Evolutionary conservation across 2,797 vertebrate genomes (phyloP), one percentile per base, ranked within the genome.

Genomic region (Vireo griseus): DNA sequence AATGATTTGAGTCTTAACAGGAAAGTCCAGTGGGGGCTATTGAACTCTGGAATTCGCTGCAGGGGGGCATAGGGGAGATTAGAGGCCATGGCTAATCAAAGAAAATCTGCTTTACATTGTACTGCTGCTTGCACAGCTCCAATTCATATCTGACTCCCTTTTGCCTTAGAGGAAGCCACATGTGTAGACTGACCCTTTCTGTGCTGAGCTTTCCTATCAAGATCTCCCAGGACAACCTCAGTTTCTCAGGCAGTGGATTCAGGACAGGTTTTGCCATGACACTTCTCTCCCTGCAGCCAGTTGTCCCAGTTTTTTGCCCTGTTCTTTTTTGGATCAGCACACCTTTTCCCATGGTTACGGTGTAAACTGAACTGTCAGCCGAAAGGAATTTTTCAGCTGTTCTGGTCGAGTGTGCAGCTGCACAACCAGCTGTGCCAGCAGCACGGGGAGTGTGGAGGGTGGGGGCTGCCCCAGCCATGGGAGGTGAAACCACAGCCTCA

Each of bases 21-120:
- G 94, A 91, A 96, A 91, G 95, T 92, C 95, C 95, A 92, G 85
- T 65, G 91, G 95, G 55, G 91, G 82, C 95, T 94, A 59, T 94
- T 96, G 95, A 94, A 95, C 96, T 94, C 95, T 96, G 95, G 96
- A 96, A 96, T 97, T 96, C 90, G 76, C 95, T 97, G 95, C 91
- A 94, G 95, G 94, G 95, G 88, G 92, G 85, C 95, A 88, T 12
- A 63, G 85, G 79, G 92, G 94, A 95, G 96, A 97, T 97, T 95
- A 96, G 82, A 92, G 79, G 73, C 87, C 94, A 69, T 6, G 69
- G 89, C 69, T 96, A 94, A 96, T 95, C 95, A 94, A 94, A 96
- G 92, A 40, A 95, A 94, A 97, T 95, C 95, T 95, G 82, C 92
- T 95, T 90, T 90, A 84, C 69, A 5, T 84, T 71, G 87, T 59